Evolutionary conservation across 2,113 vertebrate genomes (phyloP).

Genomic region (Halcyon senegalensis): DNA sequence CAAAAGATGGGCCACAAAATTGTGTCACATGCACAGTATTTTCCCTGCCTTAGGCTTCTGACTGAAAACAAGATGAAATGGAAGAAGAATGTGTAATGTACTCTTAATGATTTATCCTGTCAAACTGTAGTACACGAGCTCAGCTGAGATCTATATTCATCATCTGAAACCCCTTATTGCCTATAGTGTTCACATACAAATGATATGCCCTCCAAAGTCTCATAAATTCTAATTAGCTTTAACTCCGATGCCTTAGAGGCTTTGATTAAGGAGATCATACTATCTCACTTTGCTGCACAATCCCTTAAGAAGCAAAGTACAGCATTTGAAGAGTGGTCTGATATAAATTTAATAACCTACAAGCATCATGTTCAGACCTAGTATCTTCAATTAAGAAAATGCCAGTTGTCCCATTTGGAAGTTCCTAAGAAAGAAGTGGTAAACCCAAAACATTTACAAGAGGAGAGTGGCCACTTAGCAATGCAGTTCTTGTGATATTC

Average conservation of each 20-base stretch:
- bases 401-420: neutral
- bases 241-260: neutral
- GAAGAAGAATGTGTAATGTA: neutral
- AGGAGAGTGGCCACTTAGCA: neutral
- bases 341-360: neutral
- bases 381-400: slow-evolving; percentile 14
- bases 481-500: neutral
- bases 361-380: neutral
- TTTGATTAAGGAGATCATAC: slow-evolving; percentile 1
- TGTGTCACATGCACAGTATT: neutral
- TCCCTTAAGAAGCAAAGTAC: neutral
- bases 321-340: neutral
- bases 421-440: neutral
- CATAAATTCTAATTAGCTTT: slow-evolving; percentile 47
- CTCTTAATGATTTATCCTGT: neutral
- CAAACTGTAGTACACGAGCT: neutral
- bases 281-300: neutral
- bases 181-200: neutral
- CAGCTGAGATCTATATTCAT: neutral
- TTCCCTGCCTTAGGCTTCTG: neutral
- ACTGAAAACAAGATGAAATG: neutral
- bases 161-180: neutral
- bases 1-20: neutral
- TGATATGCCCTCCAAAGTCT: neutral
- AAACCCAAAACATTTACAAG: neutral